These are phyloP conservation scores for Agrochola litura DNA, from an alignment of 2,888 invertebrate genomes.

Conservation along the genomic window DNA sequence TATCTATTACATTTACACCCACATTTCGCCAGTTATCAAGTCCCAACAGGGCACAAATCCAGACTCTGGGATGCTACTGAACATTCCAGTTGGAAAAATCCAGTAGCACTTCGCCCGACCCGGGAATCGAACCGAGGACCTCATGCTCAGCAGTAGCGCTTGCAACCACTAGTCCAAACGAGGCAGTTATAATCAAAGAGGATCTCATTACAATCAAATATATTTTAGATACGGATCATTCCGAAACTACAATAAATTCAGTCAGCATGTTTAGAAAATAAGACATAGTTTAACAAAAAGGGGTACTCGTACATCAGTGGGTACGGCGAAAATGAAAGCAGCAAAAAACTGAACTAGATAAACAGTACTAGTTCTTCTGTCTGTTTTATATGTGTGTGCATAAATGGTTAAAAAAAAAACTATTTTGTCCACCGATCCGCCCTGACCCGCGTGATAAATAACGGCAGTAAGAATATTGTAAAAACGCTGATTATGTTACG, in stretches of 20 bases:
- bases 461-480: not conserved
- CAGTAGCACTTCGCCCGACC: not conserved
- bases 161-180: not conserved
- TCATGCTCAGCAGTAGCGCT: not conserved
- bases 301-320: not conserved
- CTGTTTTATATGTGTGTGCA: no score
- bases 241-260: not conserved
- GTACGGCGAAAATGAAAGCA: not conserved
- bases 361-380: not conserved
- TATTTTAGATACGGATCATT: not conserved
- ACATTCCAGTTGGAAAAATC: not conserved
- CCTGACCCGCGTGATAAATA: not conserved
- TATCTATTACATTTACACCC: not conserved
- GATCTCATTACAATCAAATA: not conserved
- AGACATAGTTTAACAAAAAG: not conserved
- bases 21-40: not conserved
- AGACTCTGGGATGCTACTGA: not conserved
- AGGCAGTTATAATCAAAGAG: not conserved
- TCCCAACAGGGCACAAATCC: not conserved
- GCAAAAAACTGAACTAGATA: not conserved
- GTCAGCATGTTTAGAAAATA: not conserved
- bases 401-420: no score
- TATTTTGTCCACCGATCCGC: not conserved
- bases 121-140: constrained; percentile 1
- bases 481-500: not conserved